phyloP scores from a whole-genome alignment of 1,140 invertebrate genomes.

The Venturia canescens region DNA sequence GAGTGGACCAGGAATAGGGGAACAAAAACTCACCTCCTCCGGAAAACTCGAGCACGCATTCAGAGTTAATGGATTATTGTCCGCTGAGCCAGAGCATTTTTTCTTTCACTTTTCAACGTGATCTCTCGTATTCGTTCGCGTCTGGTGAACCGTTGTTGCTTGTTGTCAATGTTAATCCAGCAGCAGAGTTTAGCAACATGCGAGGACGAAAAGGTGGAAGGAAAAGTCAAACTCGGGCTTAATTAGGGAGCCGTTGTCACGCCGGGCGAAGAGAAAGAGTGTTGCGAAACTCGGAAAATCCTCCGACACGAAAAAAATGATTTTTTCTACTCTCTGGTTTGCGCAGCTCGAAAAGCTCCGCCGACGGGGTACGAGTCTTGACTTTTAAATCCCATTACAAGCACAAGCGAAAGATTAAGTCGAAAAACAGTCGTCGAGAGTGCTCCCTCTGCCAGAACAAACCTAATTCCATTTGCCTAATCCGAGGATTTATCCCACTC shows the following conservation, averaged over 20 bases:
- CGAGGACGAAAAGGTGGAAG: no score
- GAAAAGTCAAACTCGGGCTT: no score
- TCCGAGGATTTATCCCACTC: neutral
- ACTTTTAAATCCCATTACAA: slow-evolving; percentile 24
- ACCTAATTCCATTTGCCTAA: slow-evolving; percentile 27
- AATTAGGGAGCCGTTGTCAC: no score
- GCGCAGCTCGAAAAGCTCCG: neutral
- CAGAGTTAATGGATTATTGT: neutral
- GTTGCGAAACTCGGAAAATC: neutral
- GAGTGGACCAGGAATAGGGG: neutral
- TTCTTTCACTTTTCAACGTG: neutral
- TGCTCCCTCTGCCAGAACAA: slow-evolving; percentile 5
- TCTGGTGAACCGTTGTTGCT: no score
- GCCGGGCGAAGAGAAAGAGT: neutral
- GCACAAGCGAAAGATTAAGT: slow-evolving; percentile 15
- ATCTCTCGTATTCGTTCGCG: neutral
- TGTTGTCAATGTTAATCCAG: no score
- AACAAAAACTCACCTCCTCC: neutral
- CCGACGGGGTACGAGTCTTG: neutral
- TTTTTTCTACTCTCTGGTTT: neutral
- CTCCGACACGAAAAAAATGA: neutral
- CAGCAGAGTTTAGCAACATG: no score
- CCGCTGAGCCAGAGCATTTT: neutral
- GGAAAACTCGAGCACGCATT: neutral
- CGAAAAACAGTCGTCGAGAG: slow-evolving; percentile 22